Percentiles rank a stretch among this genome's conserved stretches.
phyloP scores from a whole-genome alignment of 2,888 invertebrate species.

The Ormia ochracea region DNA sequence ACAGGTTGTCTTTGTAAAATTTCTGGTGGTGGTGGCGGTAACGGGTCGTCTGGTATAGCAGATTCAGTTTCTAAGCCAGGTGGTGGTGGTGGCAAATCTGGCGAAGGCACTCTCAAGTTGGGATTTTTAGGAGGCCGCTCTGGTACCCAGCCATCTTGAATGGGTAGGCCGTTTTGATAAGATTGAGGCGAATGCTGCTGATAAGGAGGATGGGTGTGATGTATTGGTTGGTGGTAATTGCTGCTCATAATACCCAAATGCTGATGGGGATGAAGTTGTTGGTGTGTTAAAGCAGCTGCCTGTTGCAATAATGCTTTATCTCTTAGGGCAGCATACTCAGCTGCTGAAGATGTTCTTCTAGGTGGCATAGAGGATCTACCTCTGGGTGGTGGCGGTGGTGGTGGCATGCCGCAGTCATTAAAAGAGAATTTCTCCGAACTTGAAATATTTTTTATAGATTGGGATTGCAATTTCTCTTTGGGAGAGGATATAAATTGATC shows the following conservation, averaged over 20 bases:
- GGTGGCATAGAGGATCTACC: slow-evolving; percentile 70
- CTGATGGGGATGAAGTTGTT: slow-evolving; percentile 74
- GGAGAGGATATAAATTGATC: slow-evolving; percentile 71
- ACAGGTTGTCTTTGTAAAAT: slow-evolving; percentile 69
- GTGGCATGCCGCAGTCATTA: slow-evolving; percentile 76
- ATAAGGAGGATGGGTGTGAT: no score
- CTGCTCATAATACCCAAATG: slow-evolving; percentile 70
- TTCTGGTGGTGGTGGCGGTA: slow-evolving; percentile 77
- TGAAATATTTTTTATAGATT: slow-evolving; percentile 73
- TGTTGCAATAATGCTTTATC: slow-evolving; percentile 74
- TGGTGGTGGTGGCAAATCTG: slow-evolving; percentile 77
- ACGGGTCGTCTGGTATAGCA: slow-evolving; percentile 74
- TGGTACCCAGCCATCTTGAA: slow-evolving; percentile 83
- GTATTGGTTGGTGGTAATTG: slow-evolving; percentile 59
- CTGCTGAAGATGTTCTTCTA: slow-evolving; percentile 82
- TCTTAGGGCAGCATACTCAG: slow-evolving; percentile 79
- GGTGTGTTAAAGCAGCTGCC: slow-evolving; percentile 72
- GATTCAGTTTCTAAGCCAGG: slow-evolving; percentile 70
- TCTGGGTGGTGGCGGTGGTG: slow-evolving; percentile 77
- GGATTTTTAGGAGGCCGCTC: slow-evolving; percentile 88
- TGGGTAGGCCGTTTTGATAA: slow-evolving; percentile 64
- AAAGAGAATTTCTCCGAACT: slow-evolving; percentile 75
- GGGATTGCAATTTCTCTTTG: slow-evolving; percentile 67
- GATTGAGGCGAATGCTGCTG: slow-evolving; percentile 18
- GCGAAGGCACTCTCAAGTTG: slow-evolving; percentile 78